Percentiles rank a stretch among this genome's conserved stretches.
Conservation (phyloP, 2,113 vertebrate species). For the Syrrhaptes paradoxus region DNA sequence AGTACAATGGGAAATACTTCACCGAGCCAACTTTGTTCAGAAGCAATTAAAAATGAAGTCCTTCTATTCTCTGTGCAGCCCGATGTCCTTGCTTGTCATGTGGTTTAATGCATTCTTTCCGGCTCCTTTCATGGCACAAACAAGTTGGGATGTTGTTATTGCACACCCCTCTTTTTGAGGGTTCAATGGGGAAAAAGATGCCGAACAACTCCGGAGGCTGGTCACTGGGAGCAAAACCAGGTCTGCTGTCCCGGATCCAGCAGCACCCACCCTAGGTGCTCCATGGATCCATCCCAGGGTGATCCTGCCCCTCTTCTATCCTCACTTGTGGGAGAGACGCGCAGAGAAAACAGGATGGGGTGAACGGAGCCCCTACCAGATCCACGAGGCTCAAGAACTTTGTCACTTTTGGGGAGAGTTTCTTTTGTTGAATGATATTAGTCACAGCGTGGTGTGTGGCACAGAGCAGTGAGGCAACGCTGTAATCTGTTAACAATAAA, state of each 20-base stretch:
- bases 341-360: neutral
- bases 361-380: neutral
- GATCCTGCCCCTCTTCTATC: neutral
- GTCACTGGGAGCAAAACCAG: neutral
- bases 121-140: conserved; percentile 56
- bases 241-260: neutral
- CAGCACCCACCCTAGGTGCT: neutral
- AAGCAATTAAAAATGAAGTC: conserved; percentile 4
- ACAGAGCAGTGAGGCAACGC: neutral
- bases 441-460: conserved; percentile 56
- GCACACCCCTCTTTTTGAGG: neutral
- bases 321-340: fast-evolving
- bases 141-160: neutral
- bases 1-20: conserved; percentile 54
- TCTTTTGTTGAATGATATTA: neutral
- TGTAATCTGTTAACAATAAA: conserved; percentile 31
- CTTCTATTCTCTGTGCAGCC: conserved; percentile 46
- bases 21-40: conserved; percentile 48
- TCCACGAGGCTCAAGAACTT: neutral
- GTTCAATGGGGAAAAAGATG: neutral
- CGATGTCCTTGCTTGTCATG: conserved; percentile 54
- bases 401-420: neutral
- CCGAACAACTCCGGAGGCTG: neutral
- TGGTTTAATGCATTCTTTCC: conserved; percentile 58
- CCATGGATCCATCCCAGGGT: fast-evolving